A percentile compares a stretch with the other conserved stretches of the same genome.
These are phyloP conservation scores for Corythaixoides concolor DNA, from an alignment of 2,113 vertebrate species.

Conservation along the genomic window DNA sequence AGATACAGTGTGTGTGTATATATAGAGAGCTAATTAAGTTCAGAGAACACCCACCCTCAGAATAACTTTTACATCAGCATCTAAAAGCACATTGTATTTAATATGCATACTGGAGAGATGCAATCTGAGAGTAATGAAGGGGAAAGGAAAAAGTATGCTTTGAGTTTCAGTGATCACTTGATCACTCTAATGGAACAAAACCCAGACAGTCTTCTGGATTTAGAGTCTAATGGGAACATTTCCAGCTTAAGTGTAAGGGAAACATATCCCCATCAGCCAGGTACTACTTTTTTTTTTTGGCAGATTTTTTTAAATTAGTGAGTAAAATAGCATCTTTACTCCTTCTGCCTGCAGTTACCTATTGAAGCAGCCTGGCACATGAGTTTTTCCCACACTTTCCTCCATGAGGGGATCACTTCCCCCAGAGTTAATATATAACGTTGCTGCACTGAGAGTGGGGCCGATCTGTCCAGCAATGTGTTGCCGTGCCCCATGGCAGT, in stretches of 20 bases:
- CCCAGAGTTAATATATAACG: neutral
- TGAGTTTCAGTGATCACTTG: too few relatives aligned
- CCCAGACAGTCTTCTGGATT: neutral
- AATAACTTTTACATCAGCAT: neutral
- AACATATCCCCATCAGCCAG: neutral
- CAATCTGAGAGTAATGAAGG: neutral
- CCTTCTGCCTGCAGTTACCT: neutral
- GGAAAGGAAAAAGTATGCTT: neutral
- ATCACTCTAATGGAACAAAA: neutral
- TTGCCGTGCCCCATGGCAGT: rapidly evolving
- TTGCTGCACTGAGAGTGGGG: neutral
- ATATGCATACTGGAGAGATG: neutral
- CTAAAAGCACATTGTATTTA: neutral
- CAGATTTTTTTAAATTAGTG: neutral
- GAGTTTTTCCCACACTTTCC: neutral
- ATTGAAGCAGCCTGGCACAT: neutral
- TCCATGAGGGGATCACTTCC: neutral
- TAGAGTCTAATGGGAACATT: neutral
- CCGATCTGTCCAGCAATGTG: rapidly evolving
- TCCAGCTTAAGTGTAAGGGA: neutral
- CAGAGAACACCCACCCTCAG: neutral
- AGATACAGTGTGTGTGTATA: neutral
- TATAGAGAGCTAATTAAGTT: neutral
- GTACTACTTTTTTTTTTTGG: neutral
- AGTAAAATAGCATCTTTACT: neutral